Percentiles rank a stretch among this genome's conserved stretches.
phyloP scores from a whole-genome alignment of 2,888 invertebrate genomes.

The Noctuana brunneofusca region DNA sequence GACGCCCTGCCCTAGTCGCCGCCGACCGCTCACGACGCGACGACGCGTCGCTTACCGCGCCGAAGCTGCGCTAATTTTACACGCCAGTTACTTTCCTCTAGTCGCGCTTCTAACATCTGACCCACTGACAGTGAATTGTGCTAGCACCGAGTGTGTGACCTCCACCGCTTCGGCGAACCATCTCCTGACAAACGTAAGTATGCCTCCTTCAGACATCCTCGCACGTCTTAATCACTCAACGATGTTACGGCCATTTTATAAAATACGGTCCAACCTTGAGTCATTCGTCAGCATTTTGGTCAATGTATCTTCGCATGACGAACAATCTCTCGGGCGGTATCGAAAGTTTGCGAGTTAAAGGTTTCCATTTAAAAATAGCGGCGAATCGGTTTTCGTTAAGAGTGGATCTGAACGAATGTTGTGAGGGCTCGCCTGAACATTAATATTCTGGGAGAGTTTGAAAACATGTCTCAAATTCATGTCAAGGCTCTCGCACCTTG shows the following conservation, averaged over 20 bases:
- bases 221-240: slow-evolving; percentile 61
- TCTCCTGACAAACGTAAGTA: slow-evolving; percentile 54
- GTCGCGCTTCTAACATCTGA: slow-evolving; percentile 54
- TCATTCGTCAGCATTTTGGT: slow-evolving; percentile 70
- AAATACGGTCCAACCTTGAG: slow-evolving; percentile 72
- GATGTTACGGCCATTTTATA: slow-evolving; percentile 74
- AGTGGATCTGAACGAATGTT: slow-evolving; percentile 47
- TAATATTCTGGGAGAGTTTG: slow-evolving; percentile 59
- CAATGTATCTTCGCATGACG: slow-evolving; percentile 56
- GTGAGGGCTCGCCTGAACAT: slow-evolving; percentile 49
- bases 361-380: slow-evolving; percentile 47
- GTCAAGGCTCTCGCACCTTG: slow-evolving; percentile 70
- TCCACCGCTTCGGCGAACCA: slow-evolving; percentile 34
- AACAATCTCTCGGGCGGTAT: slow-evolving; percentile 45
- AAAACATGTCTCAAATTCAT: slow-evolving; percentile 59
- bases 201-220: slow-evolving; percentile 47
- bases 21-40: slow-evolving; percentile 61
- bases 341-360: slow-evolving; percentile 42
- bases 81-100: slow-evolving; percentile 60
- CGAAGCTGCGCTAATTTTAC: slow-evolving; percentile 67
- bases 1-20: slow-evolving; percentile 69
- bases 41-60: slow-evolving; percentile 56
- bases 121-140: slow-evolving; percentile 74
- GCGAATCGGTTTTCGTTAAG: slow-evolving; percentile 50
- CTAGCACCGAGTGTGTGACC: slow-evolving; percentile 52